A percentile compares a stretch with the other conserved stretches of the same genome.
These are phyloP conservation scores for Pseudomyrmex cubaensis DNA, from an alignment of 1,140 invertebrate genomes.

Conservation along the genomic window DNA sequence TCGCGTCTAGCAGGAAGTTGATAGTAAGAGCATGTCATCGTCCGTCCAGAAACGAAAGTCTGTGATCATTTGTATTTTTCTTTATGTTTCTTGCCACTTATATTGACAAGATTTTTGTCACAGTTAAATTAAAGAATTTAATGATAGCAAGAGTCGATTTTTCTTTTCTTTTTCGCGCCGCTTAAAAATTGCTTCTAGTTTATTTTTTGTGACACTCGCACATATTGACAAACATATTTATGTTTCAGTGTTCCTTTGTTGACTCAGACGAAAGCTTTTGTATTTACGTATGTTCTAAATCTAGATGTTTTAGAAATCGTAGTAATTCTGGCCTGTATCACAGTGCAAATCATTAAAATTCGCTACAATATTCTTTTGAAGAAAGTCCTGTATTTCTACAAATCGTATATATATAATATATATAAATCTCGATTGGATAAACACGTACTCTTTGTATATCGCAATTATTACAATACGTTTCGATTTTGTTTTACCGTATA, in stretches of 20 bases:
- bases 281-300: too few species aligned
- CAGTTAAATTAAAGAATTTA: too few species aligned
- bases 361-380: background rate
- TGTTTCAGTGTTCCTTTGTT: background rate
- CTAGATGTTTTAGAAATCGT: background rate
- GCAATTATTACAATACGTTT: background rate
- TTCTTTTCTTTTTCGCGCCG: too few species aligned
- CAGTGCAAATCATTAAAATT: background rate
- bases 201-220: too few species aligned
- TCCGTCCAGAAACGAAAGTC: slow-evolving; percentile 54
- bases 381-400: background rate
- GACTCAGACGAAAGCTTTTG: too few species aligned
- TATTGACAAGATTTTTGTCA: background rate
- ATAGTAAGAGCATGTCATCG: slow-evolving; percentile 70
- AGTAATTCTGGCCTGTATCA: too few species aligned
- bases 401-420: background rate
- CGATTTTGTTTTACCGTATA: background rate
- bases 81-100: background rate
- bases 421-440: background rate
- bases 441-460: background rate
- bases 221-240: too few species aligned
- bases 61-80: background rate
- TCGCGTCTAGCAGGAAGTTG: slow-evolving; percentile 74
- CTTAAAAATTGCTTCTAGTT: too few species aligned
- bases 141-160: too few species aligned